Evolutionary conservation across 2,797 vertebrate species (phyloP), one percentile per base, ranked within the genome.

Genomic region (Huso huso): DNA sequence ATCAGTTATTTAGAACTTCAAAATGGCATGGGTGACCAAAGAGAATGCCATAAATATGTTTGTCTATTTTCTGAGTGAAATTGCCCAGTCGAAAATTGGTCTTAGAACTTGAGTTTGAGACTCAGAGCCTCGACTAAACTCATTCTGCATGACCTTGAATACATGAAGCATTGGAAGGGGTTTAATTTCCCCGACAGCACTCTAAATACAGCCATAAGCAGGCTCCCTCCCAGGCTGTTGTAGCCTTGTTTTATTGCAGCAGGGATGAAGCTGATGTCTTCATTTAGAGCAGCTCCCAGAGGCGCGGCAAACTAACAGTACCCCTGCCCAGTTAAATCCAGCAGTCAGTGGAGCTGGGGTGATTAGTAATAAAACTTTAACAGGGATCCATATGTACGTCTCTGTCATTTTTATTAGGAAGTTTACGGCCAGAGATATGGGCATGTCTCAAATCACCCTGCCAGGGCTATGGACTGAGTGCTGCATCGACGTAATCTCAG

Each of bases 361-460:
- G 86, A 90, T 90, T 90, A 91, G 88, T 84, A 88, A 89, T 89
- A 90, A 88, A 88, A 87, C 80, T 86, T 90, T 91, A 91, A 89
- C 85, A 87, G 86, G 85, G 83, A 82, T 84, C 84, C 81, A 79
- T 87, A 87, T 82, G 86, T 89, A 78, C 77, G 62, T 89, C 81
- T 84, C 79, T 89, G 89, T 92, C 90, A 91, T 76, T 89, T 91
- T 93, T 92, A 92, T 79, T 85, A 83, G 86, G 82, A 86, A 84
- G 82, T 91, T 93, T 91, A 89, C 86, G 77, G 78, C 84, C 72
- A 66, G 69, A 71, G 73, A 75, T 72, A 76, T 75, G 67, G 55
- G 72, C 62, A 63, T 53, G 58, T 66, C 76, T 70, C 78, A 78
- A 70, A 77, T 77, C 72, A 48, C 53, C 68, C 66, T 51, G 60